Evolutionary conservation across 37 sponge, comb jelly and placozoan genomes (phyloP).

Genomic region (Beroe ovata): DNA sequence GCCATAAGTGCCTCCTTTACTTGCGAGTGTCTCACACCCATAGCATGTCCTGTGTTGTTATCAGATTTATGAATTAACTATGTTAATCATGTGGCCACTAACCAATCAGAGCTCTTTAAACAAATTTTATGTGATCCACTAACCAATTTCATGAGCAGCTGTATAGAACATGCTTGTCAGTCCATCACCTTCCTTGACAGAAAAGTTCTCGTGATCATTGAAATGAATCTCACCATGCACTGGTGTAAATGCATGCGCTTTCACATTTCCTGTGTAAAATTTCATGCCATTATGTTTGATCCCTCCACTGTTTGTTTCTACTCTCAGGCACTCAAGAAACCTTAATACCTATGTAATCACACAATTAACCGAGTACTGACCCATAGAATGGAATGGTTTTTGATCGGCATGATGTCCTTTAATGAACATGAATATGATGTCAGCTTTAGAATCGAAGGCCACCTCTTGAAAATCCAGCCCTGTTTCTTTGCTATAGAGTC

Average conservation of each 20-base stretch:
- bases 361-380: no score
- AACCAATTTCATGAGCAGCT: conserved; percentile 53
- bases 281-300: neutral
- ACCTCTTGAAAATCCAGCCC: conserved; percentile 23
- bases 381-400: neutral
- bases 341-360: no score
- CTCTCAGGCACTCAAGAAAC: no score
- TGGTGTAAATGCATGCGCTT: conserved; percentile 21
- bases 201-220: conserved; percentile 25
- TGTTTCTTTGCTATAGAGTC: neutral
- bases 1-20: conserved; percentile 5
- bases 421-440: conserved; percentile 48
- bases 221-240: conserved; percentile 43
- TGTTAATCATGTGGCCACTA: neutral
- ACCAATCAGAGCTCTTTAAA: neutral
- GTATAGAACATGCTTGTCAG: neutral
- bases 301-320: no score
- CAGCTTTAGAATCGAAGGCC: neutral
- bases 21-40: conserved; percentile 13
- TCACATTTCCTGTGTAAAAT: neutral
- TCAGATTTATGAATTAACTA: neutral
- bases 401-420: conserved; percentile 8
- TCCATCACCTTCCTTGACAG: neutral
- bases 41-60: conserved; percentile 19
- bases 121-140: neutral